Evolutionary conservation across 2,888 invertebrate species (phyloP).

Genomic region (Tinea trinotella): DNA sequence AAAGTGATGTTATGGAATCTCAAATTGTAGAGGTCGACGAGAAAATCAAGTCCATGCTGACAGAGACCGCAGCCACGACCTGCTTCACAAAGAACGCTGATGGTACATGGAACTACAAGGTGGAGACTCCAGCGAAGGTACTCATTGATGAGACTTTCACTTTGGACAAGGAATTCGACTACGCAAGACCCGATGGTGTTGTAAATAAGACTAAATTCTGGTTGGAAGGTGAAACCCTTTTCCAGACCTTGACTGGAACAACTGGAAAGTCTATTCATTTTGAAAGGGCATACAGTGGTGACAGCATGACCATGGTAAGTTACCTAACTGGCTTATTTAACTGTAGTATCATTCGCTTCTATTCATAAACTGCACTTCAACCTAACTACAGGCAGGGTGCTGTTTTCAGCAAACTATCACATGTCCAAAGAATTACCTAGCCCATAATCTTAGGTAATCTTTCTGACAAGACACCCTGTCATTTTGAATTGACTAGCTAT

Average conservation of each 20-base stretch:
- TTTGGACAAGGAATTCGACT: slow-evolving; percentile 21
- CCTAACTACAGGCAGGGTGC: too few species aligned
- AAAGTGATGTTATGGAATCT: too few species aligned
- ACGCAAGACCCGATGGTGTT: slow-evolving; percentile 22
- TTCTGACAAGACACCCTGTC: too few species aligned
- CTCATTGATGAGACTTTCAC: slow-evolving; percentile 22
- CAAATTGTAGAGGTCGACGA: slow-evolving; percentile 16
- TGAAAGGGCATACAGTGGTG: slow-evolving; percentile 22
- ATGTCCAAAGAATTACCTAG: too few species aligned
- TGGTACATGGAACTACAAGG: slow-evolving; percentile 23
- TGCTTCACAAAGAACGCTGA: slow-evolving; percentile 24
- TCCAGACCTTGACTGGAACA: slow-evolving; percentile 20
- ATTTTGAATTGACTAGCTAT: too few species aligned
- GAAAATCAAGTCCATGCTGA: slow-evolving; percentile 19
- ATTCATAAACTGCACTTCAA: too few species aligned
- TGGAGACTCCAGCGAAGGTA: slow-evolving; percentile 15
- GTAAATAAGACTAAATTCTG: slow-evolving; percentile 20
- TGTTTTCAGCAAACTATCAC: too few species aligned
- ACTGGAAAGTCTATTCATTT: slow-evolving; percentile 21
- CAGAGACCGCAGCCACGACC: slow-evolving; percentile 19
- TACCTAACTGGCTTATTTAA: too few species aligned
- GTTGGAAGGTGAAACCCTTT: slow-evolving; percentile 22
- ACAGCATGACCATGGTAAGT: slow-evolving; percentile 24
- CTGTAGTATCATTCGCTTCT: too few species aligned
- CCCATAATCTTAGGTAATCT: too few species aligned